Base-by-base conservation (phyloP, 2,888 invertebrate species). In the Volucella inflata region DNA sequence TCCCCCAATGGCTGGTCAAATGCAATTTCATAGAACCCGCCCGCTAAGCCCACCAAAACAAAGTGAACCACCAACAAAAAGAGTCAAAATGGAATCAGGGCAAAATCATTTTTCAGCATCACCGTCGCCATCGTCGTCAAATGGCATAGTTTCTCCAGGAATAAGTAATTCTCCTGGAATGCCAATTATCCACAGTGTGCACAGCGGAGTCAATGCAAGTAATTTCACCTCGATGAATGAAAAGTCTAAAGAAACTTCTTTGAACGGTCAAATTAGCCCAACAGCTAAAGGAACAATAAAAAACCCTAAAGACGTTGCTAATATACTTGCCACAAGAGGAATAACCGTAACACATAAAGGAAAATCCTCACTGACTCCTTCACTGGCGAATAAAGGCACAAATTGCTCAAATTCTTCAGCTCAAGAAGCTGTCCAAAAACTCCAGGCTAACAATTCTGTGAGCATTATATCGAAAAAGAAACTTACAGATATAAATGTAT, bases 281-380 rank as follows among this genome's bases (percentile, higher is more conserved):
- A 95, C 95, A 44, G 93, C 93, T 12, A 92, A 94, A 53, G 94
- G 94, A 88, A 87, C 92, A 2, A 94, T 94, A 62, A 94, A 94
- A 48, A 95, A 96, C 90, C 95, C 96, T 0, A 95, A 94, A 89
- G 95, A 95, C 0, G 96, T 96, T 89, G 96, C 96, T 0, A 95
- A 95, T 89, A 95, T 96, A 77, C 91, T 96, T 78, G 96, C 96
- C 2, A 95, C 95, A 8, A 93, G 96, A 83, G 96, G 96, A 2
- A 96, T 96, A 72, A 96, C 96, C 44, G 94, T 96, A 0, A 96
- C 96, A 57, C 88, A 88, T 55, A 88, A 87, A 62, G 83, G 84
- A 10, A 84, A 70, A n/a, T 80, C 88, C 44, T 94, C 94, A 51
- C 95, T 95, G 57, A 94, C 94, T 6, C 30, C 30, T 36, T 94